These are phyloP conservation scores for Morinoia aosen DNA, from an alignment of 2,888 invertebrate species.

Conservation along the genomic window DNA sequence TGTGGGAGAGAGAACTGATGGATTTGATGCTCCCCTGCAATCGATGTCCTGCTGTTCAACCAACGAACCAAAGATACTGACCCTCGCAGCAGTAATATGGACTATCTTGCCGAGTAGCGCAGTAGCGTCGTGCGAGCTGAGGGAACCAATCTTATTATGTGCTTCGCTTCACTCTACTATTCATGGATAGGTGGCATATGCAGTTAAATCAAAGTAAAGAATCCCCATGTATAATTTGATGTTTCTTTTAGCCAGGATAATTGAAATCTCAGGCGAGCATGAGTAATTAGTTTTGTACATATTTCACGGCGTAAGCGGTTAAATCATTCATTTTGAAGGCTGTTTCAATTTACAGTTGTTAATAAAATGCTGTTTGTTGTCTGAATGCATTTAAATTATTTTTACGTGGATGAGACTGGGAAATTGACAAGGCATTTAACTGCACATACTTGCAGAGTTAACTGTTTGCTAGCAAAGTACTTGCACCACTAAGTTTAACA, in stretches of 20 bases:
- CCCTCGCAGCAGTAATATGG: neutral
- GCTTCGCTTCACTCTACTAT: neutral
- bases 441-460: no score
- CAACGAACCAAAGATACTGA: neutral
- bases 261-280: neutral
- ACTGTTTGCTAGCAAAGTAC: neutral
- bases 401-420: neutral
- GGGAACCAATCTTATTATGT: neutral
- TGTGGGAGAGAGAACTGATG: neutral
- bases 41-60: neutral
- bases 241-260: neutral
- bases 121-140: neutral
- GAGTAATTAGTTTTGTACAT: neutral
- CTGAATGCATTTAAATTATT: neutral
- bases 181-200: neutral
- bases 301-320: neutral
- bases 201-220: neutral
- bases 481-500: neutral
- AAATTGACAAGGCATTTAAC: no score
- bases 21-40: constrained; percentile 12
- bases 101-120: neutral
- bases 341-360: neutral
- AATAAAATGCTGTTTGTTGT: neutral
- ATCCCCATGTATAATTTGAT: neutral
- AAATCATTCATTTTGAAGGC: neutral